Evolutionary conservation across 2,888 invertebrate genomes (phyloP), one percentile per base, ranked within the genome.

Genomic region (Cantharis rufa): DNA sequence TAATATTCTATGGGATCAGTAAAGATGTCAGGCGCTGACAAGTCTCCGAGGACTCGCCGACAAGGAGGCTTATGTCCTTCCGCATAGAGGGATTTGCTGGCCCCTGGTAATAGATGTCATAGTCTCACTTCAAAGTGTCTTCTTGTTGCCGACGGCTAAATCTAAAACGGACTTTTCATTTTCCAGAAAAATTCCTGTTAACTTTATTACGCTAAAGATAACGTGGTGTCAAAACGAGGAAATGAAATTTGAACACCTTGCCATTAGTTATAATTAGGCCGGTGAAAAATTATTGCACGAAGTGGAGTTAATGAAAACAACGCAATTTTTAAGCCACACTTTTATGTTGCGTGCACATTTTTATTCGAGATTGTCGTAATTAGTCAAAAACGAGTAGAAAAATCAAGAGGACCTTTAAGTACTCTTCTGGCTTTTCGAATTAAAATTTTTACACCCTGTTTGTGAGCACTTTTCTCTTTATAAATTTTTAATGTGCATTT

Each of bases 71-170:
- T 81, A 81, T 80, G 81, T 81, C 80, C 81, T 81, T 75, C 73
- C 76, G 75, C 77, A 75, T 76, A 77, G 72, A 62, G 74, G 81
- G 80, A 81, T 81, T 81, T 80, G 78, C 77, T 70, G 81, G 77
- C 79, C 80, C 76, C 78, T 63, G 64, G 79, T 81, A 80, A 81
- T 81, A 81, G 80, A 81, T 81, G 81, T 81, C 80, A 81, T 80
- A 79, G 79, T 80, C 80, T 77, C 79, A 72, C 78, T 78, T 78
- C 73, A 73, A 75, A 78, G 69, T 76, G 75, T 74, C 78, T 78
- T 48, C 66, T 66, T 69, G 73, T 69, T 15, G 78, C 76, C 75
- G 69, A 73, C 75, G 66, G 75, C 70, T 71, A 76, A 70, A 75
- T 70, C 73, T 62, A 72, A 72, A 71, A 72, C 71, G 71, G 71